Percentiles rank a stretch among this genome's conserved stretches.
Evolutionary conservation across 1,140 invertebrate species (phyloP).

Genomic region (Vanessa atalanta): DNA sequence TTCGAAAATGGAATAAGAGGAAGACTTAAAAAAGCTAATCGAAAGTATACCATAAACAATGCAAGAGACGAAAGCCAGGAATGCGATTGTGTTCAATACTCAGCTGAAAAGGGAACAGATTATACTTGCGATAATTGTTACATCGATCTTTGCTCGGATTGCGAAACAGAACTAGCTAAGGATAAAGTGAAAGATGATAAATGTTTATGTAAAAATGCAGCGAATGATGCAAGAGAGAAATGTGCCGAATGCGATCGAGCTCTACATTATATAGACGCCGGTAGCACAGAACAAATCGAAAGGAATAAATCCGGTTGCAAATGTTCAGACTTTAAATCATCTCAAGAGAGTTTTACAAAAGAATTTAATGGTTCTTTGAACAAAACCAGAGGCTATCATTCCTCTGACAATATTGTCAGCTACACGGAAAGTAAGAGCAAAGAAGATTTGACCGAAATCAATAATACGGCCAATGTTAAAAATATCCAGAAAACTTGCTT

Average conservation of each 20-base stretch:
- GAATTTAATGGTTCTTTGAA: constrained; percentile 59
- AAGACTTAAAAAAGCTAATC: constrained; percentile 78
- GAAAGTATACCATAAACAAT: constrained; percentile 60
- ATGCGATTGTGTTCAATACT: constrained; percentile 69
- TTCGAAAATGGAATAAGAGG: constrained; percentile 83
- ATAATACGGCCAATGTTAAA: constrained; percentile 59
- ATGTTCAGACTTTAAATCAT: constrained; percentile 74
- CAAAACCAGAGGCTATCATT: constrained; percentile 73
- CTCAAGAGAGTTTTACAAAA: constrained; percentile 73
- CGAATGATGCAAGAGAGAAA: constrained; percentile 53
- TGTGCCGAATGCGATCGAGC: constrained; percentile 72
- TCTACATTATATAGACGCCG: constrained; percentile 66
- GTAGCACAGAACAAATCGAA: constrained; percentile 67
- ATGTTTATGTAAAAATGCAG: constrained; percentile 57
- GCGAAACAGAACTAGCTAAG: constrained; percentile 61
- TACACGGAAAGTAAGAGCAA: constrained; percentile 68
- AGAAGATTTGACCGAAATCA: constrained; percentile 65
- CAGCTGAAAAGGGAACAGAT: constrained; percentile 69
- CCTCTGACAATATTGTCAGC: constrained; percentile 71
- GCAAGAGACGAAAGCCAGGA: constrained; percentile 60
- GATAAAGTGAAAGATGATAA: constrained; percentile 57
- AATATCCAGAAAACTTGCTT: constrained; percentile 76
- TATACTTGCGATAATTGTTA: constrained; percentile 76
- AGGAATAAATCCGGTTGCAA: constrained; percentile 61
- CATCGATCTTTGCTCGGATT: constrained; percentile 71